phyloP scores from a whole-genome alignment of 2,113 vertebrate species.

The Sylvilagus bachmani region DNA sequence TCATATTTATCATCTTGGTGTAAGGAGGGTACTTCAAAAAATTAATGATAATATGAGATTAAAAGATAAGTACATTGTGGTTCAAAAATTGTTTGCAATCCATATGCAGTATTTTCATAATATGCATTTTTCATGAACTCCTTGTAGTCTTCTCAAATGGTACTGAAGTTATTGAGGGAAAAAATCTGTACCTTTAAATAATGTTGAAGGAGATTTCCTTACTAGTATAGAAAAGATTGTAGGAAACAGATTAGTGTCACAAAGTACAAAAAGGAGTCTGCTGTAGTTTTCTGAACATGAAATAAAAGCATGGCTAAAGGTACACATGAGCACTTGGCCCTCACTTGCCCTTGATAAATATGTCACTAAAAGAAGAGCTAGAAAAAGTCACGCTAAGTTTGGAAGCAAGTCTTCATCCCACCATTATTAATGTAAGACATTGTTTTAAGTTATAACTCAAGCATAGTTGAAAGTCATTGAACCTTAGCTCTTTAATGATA shows the following conservation, averaged over 20 bases:
- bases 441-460: slow-evolving; percentile 63
- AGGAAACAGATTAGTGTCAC: neutral
- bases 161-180: neutral
- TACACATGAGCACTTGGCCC: neutral
- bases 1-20: neutral
- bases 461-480: slow-evolving; percentile 61
- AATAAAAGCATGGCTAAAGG: neutral
- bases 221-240: neutral
- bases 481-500: slow-evolving; percentile 47
- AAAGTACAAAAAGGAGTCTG: neutral
- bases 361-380: slow-evolving; percentile 32
- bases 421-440: slow-evolving; percentile 29
- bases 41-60: too few species aligned
- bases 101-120: too few species aligned
- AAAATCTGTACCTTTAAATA: slow-evolving; percentile 33
- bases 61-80: too few species aligned
- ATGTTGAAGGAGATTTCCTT: slow-evolving; percentile 34
- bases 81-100: too few species aligned
- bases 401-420: slow-evolving; percentile 64
- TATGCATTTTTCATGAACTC: too few species aligned
- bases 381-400: neutral
- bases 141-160: too few species aligned
- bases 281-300: slow-evolving; percentile 31
- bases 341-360: slow-evolving; percentile 32
- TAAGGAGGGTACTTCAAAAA: too few species aligned